Conservation (phyloP, 2,888 invertebrate species). For the Rambutsinella grinnellia region DNA sequence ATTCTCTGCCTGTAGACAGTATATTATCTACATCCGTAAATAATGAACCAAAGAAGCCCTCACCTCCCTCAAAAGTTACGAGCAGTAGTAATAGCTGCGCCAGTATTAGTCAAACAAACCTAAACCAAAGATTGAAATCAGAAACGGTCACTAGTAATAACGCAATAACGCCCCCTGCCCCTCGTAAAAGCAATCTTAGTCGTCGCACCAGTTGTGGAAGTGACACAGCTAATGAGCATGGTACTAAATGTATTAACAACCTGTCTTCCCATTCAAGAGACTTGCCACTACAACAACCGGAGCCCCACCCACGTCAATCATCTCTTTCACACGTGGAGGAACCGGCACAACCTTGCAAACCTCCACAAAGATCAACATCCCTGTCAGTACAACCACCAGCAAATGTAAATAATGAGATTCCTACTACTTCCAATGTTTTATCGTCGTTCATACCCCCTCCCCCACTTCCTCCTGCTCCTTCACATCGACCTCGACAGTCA, state of each 20-base stretch:
- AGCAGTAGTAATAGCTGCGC: neutral
- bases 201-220: constrained; percentile 18
- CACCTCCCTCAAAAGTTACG: neutral
- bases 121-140: constrained; percentile 37
- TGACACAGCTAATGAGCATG: neutral
- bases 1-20: constrained; percentile 63
- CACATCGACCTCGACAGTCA: neutral
- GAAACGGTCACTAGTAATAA: constrained; percentile 5
- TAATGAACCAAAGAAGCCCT: neutral
- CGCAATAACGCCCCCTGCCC: constrained; percentile 4
- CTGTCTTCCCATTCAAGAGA: constrained; percentile 9
- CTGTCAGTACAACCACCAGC: neutral
- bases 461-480: neutral
- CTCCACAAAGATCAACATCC: constrained; percentile 29
- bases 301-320: neutral
- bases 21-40: constrained; percentile 3
- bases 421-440: too few relatives aligned
- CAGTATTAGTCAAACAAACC: constrained; percentile 5
- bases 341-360: neutral
- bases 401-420: neutral
- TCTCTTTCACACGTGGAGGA: neutral
- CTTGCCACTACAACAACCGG: neutral
- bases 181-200: constrained; percentile 16
- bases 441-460: neutral
- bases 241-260: neutral